These are phyloP conservation scores for Tipula vernalis DNA, from an alignment of 2,888 invertebrate species.

Conservation along the genomic window DNA sequence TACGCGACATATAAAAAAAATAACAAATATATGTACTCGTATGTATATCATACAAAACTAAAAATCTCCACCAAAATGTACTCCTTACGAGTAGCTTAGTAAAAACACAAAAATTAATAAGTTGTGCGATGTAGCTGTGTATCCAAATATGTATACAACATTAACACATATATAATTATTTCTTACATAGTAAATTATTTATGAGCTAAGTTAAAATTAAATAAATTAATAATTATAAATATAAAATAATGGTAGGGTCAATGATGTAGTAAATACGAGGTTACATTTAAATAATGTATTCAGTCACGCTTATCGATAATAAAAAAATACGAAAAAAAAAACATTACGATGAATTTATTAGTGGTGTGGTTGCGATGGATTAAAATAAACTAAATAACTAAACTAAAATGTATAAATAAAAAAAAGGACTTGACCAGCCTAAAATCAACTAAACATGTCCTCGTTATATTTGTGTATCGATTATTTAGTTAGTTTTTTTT, in stretches of 20 bases:
- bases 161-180: neutral
- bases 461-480: neutral
- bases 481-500: neutral
- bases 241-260: slow-evolving; percentile 7
- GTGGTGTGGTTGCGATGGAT: neutral
- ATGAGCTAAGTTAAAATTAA: neutral
- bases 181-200: neutral
- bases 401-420: neutral
- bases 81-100: too few species aligned
- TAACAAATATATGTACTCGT: neutral
- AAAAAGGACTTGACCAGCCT: neutral
- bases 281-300: slow-evolving; percentile 6
- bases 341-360: neutral
- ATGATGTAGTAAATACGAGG: slow-evolving; percentile 7
- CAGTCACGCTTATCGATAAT: slow-evolving; percentile 6
- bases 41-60: neutral
- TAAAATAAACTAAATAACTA: neutral
- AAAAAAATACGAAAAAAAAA: neutral
- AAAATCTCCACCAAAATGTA: neutral
- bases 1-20: neutral
- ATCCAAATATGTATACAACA: neutral
- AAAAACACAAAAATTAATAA: too few species aligned
- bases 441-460: neutral
- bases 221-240: slow-evolving; percentile 4
- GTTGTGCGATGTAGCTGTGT: too few species aligned